Percentiles rank a stretch among this genome's conserved stretches.
Evolutionary conservation across 2,888 invertebrate species (phyloP).

Genomic region (Phaonia tiefii): DNA sequence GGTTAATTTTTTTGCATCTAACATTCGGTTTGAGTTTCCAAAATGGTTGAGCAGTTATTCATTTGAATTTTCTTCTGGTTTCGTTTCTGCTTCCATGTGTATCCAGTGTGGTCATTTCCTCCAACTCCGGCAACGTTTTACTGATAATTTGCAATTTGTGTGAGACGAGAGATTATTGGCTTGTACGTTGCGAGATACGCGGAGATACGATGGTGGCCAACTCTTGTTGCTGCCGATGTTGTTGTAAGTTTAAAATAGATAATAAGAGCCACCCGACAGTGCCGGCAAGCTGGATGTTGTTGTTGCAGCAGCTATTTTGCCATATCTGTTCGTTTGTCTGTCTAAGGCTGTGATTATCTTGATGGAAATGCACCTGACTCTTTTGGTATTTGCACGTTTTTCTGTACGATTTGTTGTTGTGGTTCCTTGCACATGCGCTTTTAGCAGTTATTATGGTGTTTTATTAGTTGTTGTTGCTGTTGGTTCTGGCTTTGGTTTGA

Average conservation of each 20-base stretch:
- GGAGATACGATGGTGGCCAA: constrained; percentile 51
- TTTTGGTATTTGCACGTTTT: constrained; percentile 73
- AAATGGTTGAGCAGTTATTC: constrained; percentile 57
- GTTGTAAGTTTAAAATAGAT: constrained; percentile 51
- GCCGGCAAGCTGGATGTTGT: constrained; percentile 35
- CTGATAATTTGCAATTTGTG: constrained; percentile 26
- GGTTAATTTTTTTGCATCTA: constrained; percentile 45
- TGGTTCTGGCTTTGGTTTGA: constrained; percentile 8
- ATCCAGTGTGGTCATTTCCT: constrained; percentile 1
- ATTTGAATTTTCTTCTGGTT: constrained; percentile 26
- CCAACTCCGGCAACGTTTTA: background rate
- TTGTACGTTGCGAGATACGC: constrained; percentile 38
- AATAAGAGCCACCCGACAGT: constrained; percentile 56
- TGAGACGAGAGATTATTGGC: constrained; percentile 35
- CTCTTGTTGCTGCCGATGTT: constrained; percentile 19
- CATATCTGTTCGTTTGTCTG: constrained; percentile 44
- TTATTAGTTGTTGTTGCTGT: constrained; percentile 42
- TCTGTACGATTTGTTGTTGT: constrained; percentile 28
- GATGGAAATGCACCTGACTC: constrained; percentile 80
- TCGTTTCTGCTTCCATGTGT: constrained; percentile 15
- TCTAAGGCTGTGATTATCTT: constrained; percentile 73
- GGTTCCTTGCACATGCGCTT: constrained; percentile 60
- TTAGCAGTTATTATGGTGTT: constrained; percentile 60
- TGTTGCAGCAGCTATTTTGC: constrained; percentile 45
- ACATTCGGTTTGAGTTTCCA: constrained; percentile 41